These are phyloP conservation scores for Phrynocephalus vlangalii DNA, from an alignment of 2,797 vertebrate genomes.

Conservation along the genomic window DNA sequence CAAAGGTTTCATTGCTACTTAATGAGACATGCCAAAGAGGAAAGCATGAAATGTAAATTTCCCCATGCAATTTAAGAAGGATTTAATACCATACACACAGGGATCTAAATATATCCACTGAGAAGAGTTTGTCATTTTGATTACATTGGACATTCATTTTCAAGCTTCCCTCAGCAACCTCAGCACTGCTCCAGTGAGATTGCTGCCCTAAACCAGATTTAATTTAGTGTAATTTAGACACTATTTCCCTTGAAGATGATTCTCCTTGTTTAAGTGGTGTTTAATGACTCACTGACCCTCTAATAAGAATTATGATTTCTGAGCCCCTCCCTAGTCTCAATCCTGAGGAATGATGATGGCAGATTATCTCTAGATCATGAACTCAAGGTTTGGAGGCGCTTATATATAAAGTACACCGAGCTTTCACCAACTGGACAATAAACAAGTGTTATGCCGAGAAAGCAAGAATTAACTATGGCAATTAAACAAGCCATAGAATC, in stretches of 20 bases:
- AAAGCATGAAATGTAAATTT: constrained; percentile 54
- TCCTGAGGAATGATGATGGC: not conserved
- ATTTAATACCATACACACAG: constrained; percentile 4
- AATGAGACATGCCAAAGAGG: constrained; percentile 42
- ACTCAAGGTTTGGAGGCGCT: not conserved
- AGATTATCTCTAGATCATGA: not conserved
- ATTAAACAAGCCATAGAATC: not conserved
- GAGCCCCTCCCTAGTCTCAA: not conserved
- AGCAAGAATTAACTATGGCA: not conserved
- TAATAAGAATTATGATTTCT: not conserved
- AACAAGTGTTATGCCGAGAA: not conserved
- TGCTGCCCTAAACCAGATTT: not conserved
- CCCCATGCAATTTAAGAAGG: constrained; percentile 24
- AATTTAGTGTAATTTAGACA: not conserved
- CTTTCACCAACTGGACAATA: not conserved
- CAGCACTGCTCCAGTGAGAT: constrained; percentile 15
- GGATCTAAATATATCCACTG: constrained; percentile 21
- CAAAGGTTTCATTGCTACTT: constrained; percentile 20
- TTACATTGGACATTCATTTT: constrained; percentile 46
- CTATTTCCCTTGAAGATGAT: not conserved
- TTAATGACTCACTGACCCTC: not conserved
- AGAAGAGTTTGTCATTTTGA: constrained; percentile 33
- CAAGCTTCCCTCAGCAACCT: not conserved
- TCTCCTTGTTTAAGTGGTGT: not conserved
- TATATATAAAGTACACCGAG: too few species aligned